Evolutionary conservation across 2,113 vertebrate species (phyloP).

Genomic region (Desmodus rotundus): DNA sequence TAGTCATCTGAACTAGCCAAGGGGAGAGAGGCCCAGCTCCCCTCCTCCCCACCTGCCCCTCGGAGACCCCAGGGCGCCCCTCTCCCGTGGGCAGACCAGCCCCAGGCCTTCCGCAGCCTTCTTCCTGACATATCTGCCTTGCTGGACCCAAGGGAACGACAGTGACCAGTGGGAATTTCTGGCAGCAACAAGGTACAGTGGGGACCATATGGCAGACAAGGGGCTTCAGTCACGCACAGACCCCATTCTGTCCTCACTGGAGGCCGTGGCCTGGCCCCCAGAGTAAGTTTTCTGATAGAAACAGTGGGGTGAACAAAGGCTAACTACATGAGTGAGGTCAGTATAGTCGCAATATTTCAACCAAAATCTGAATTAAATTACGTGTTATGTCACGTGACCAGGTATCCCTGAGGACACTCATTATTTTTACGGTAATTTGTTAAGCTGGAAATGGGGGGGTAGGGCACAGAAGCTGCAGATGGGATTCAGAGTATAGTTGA

Average conservation of each 20-base stretch:
- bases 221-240: background rate
- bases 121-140: accelerated
- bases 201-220: background rate
- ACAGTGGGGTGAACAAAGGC: background rate
- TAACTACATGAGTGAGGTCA: background rate
- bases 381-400: background rate
- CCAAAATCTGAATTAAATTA: background rate
- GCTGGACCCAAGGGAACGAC: background rate
- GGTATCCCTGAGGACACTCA: background rate
- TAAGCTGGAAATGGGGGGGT: background rate
- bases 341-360: background rate
- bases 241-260: background rate
- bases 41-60: background rate
- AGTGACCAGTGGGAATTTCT: background rate
- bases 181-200: too few relatives aligned
- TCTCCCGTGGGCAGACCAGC: background rate
- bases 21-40: background rate
- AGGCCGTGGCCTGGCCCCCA: too few relatives aligned
- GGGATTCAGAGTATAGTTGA: background rate
- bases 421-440: background rate
- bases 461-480: background rate
- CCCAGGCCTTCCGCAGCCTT: background rate
- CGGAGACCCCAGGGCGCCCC: too few relatives aligned
- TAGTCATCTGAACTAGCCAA: background rate
- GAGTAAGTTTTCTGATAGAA: background rate